These are phyloP conservation scores for Dipodomys merriami DNA, from an alignment of 2,113 vertebrate species.

Conservation along the genomic window DNA sequence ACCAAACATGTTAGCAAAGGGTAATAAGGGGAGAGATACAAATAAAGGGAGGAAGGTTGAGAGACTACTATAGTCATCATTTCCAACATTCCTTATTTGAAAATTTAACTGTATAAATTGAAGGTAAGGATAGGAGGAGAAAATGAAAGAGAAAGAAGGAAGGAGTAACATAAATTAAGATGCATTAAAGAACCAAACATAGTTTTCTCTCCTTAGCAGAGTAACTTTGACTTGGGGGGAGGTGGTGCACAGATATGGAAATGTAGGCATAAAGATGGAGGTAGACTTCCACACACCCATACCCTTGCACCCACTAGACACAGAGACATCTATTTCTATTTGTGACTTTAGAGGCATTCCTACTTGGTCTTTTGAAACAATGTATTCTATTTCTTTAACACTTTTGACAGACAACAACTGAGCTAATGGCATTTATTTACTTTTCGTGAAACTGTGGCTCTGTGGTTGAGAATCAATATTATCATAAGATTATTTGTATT, in stretches of 20 bases:
- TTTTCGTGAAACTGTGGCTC: neutral
- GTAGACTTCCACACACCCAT: neutral
- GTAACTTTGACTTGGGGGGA: neutral
- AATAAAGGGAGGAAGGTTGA: neutral
- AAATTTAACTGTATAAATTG: no score
- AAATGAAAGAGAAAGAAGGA: no score
- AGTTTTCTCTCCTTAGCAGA: neutral
- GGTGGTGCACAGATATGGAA: neutral
- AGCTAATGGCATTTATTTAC: neutral
- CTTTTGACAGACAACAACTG: neutral
- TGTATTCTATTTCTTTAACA: neutral
- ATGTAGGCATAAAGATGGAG: neutral
- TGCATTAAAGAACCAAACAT: neutral
- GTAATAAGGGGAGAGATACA: neutral
- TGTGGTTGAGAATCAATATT: neutral
- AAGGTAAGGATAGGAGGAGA: no score
- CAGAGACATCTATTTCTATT: neutral
- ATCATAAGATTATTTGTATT: neutral
- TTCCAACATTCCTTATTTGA: neutral
- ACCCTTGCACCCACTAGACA: neutral
- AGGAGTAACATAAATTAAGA: no score
- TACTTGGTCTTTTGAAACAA: neutral
- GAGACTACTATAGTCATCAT: neutral
- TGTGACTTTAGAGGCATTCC: neutral
- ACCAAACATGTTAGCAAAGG: neutral